Evolutionary conservation across 2,888 invertebrate genomes (phyloP).

Genomic region (Hirtodrosophila alboralis): DNA sequence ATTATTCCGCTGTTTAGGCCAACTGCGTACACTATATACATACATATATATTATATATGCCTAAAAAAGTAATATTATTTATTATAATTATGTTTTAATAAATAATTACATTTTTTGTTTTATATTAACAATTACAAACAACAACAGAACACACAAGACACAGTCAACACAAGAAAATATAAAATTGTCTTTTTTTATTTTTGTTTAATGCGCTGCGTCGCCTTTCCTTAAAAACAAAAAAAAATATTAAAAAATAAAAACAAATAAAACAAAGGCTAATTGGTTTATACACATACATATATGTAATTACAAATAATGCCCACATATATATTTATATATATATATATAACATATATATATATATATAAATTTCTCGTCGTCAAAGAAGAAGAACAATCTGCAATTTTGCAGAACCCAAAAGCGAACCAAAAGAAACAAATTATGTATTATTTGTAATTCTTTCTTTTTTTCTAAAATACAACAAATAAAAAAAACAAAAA

Average conservation of each 20-base stretch:
- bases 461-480: slow-evolving; percentile 72
- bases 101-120: slow-evolving; percentile 77
- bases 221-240: slow-evolving; percentile 56
- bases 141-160: slow-evolving; percentile 57
- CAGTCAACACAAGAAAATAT: slow-evolving; percentile 30
- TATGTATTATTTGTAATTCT: slow-evolving; percentile 78
- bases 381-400: slow-evolving; percentile 46
- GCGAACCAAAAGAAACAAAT: slow-evolving; percentile 79
- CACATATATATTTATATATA: slow-evolving; percentile 46
- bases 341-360: slow-evolving; percentile 52
- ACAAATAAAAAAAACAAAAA: slow-evolving; percentile 67
- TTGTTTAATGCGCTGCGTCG: slow-evolving; percentile 61
- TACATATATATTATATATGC: slow-evolving; percentile 39
- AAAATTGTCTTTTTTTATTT: slow-evolving; percentile 37
- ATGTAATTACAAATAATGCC: slow-evolving; percentile 60
- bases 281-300: slow-evolving; percentile 44
- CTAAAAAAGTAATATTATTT: slow-evolving; percentile 74
- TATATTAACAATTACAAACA: slow-evolving; percentile 54
- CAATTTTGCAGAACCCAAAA: slow-evolving; percentile 43
- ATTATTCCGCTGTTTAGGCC: slow-evolving; percentile 54
- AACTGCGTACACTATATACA: slow-evolving; percentile 55
- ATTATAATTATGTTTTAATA: slow-evolving; percentile 78
- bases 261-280: slow-evolving; percentile 46
- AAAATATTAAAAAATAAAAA: too few species aligned
- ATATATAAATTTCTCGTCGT: slow-evolving; percentile 49